Conservation (phyloP, 2,888 invertebrate species). For the Diogma glabrata region DNA sequence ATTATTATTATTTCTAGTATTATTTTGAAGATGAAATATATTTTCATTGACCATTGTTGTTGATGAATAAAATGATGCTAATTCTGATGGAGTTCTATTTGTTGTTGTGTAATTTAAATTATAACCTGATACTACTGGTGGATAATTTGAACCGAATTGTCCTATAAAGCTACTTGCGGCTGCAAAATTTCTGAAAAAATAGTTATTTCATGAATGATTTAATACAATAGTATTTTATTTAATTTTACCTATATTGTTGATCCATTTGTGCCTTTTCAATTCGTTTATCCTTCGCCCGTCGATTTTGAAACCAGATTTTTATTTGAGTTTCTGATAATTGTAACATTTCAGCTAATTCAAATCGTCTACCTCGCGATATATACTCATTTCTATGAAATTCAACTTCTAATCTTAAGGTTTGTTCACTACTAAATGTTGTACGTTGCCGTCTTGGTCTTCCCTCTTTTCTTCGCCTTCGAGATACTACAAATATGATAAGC, state of each 20-base stretch:
- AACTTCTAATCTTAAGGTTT: conserved; percentile 77
- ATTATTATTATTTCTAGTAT: too few relatives aligned
- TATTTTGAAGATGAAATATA: conserved; percentile 1
- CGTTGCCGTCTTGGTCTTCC: conserved; percentile 79
- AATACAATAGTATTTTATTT: not conserved
- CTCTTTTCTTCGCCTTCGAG: conserved; percentile 73
- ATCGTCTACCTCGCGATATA: conserved; percentile 74
- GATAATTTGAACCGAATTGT: conserved; percentile 34
- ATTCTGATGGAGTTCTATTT: not conserved
- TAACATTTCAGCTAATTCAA: conserved; percentile 62
- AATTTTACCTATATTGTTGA: conserved; percentile 75
- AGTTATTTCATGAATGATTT: not conserved
- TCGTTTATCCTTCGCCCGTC: conserved; percentile 90
- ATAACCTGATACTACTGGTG: conserved; percentile 24
- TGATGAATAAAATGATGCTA: conserved; percentile 5
- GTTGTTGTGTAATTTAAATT: not conserved
- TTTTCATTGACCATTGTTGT: conserved; percentile 4
- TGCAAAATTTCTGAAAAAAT: conserved; percentile 42
- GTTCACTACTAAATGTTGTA: conserved; percentile 90
- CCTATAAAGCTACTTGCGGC: conserved; percentile 49
- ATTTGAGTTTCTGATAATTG: conserved; percentile 67
- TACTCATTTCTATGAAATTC: conserved; percentile 90
- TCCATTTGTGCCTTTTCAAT: conserved; percentile 93
- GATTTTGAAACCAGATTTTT: conserved; percentile 88
- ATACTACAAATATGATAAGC: conserved; percentile 55